Conservation (phyloP, 1,140 invertebrate genomes). For the Wiebesia pumilae region DNA sequence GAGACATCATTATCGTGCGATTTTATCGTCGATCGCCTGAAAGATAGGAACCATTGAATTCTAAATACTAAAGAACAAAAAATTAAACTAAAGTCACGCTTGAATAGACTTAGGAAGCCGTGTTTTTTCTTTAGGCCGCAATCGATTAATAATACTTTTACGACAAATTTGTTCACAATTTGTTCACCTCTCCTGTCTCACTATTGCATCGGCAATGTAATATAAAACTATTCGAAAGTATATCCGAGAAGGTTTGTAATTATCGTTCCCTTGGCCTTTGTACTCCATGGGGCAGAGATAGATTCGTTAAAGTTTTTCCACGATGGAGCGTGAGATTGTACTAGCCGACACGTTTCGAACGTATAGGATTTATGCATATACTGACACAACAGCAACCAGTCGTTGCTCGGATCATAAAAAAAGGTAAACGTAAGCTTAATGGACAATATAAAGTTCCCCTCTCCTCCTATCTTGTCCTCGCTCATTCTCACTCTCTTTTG, state of each 20-base stretch:
- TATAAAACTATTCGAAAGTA: conserved; percentile 5
- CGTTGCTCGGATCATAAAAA: not conserved
- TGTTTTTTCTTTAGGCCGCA: not conserved
- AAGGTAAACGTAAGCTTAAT: not conserved
- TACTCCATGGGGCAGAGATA: not conserved
- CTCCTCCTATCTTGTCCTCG: no score
- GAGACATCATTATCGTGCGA: no score
- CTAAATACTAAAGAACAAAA: not conserved
- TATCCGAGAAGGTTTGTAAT: not conserved
- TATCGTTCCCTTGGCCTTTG: not conserved
- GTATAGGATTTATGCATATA: not conserved
- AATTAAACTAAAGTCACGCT: not conserved
- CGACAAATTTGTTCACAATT: conserved; percentile 23
- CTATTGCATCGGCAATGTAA: not conserved
- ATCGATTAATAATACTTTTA: conserved; percentile 3
- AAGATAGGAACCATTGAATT: not conserved
- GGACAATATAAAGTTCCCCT: not conserved
- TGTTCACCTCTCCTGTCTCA: not conserved
- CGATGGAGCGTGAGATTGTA: conserved; percentile 24
- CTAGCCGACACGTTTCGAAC: not conserved
- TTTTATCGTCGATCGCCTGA: not conserved
- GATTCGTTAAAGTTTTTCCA: conserved; percentile 34
- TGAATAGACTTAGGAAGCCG: not conserved
- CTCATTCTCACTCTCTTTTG: conserved; percentile 5
- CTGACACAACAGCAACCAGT: not conserved